Evolutionary conservation across 53 echinoderm and acorn worm species (phyloP).

Genomic region (Patiria pectinifera): DNA sequence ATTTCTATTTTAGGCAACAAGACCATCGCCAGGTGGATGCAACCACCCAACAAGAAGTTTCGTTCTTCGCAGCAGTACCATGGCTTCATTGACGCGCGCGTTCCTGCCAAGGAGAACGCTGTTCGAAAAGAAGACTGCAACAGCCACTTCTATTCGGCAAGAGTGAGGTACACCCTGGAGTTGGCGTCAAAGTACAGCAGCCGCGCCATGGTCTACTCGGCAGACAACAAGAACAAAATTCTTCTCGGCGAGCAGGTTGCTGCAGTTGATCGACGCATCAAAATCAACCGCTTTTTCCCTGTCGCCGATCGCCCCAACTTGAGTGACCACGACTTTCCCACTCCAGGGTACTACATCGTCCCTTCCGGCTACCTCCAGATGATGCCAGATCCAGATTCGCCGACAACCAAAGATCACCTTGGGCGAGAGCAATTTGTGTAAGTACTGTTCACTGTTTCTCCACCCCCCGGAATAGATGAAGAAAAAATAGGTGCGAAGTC

Average conservation of each 20-base stretch:
- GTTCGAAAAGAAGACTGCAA: not conserved
- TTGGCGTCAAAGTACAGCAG: no score
- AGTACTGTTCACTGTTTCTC: no score
- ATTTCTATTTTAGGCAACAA: not conserved
- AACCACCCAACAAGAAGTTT: slow-evolving; percentile 23
- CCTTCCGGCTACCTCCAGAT: not conserved
- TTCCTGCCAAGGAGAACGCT: slow-evolving; percentile 37
- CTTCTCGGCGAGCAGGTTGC: slow-evolving; percentile 29
- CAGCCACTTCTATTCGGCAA: slow-evolving; percentile 34
- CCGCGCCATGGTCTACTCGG: not conserved
- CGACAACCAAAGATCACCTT: not conserved
- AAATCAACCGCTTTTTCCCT: slow-evolving; percentile 31
- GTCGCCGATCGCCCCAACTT: not conserved
- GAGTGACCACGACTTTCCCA: slow-evolving; percentile 39
- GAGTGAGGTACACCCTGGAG: slow-evolving; percentile 8
- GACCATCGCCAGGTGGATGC: not conserved
- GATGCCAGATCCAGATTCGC: not conserved
- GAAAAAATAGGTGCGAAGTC: not conserved
- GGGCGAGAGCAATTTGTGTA: not conserved
- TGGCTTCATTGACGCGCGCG: slow-evolving; percentile 14
- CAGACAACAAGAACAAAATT: slow-evolving; percentile 54
- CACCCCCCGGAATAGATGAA: no score
- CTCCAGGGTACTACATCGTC: slow-evolving; percentile 18
- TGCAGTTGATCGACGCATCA: slow-evolving; percentile 19
- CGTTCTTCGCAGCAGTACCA: not conserved